Conservation (phyloP, 30 jellyfish, hydroid and myxozoan genomes). For the Aurelia sp. region DNA sequence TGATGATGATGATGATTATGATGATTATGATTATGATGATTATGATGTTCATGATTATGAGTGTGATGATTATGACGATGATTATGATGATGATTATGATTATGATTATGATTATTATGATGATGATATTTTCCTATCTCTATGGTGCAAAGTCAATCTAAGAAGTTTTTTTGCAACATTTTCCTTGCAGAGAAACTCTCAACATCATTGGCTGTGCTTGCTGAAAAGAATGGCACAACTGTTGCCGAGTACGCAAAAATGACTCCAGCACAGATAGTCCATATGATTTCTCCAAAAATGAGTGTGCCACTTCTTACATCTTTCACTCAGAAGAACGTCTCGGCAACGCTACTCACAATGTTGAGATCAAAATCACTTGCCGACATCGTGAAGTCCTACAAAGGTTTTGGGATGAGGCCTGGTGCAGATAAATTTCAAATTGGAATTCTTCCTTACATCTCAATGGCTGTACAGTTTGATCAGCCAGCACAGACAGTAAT, state of each 20-base stretch:
- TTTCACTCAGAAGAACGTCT: neutral
- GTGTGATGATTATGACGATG: no score
- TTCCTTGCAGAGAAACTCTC: conserved; percentile 20
- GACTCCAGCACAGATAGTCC: conserved; percentile 8
- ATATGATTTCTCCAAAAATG: neutral
- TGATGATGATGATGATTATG: no score
- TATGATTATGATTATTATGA: no score
- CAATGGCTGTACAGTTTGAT: conserved; percentile 12
- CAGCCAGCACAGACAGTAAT: neutral
- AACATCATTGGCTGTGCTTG: conserved; percentile 5
- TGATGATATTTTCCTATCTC: no score
- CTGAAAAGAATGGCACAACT: conserved; percentile 6
- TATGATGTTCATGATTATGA: no score
- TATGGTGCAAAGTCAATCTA: no score
- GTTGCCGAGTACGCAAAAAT: neutral
- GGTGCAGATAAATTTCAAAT: neutral
- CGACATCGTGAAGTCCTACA: conserved; percentile 16
- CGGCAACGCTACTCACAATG: conserved; percentile 18
- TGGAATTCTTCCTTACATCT: neutral
- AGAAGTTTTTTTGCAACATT: no score
- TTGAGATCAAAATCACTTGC: conserved; percentile 12
- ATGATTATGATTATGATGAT: no score
- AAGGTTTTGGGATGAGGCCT: conserved; percentile 4
- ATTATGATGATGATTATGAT: no score
- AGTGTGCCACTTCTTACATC: neutral